Conservation (phyloP, 2,888 invertebrate genomes). For the Drosophila siamana region DNA sequence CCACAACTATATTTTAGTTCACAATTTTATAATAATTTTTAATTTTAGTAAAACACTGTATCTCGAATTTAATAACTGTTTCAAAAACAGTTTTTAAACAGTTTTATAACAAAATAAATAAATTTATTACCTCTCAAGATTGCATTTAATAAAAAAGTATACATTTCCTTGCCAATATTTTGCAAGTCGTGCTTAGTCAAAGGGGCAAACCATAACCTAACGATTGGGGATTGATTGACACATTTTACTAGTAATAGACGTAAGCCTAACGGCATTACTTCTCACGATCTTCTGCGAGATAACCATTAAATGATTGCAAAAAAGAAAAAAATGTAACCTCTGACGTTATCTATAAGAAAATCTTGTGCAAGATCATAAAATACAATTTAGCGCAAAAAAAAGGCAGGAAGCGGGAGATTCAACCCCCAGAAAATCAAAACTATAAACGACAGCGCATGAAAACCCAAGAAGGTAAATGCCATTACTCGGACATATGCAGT, state of each 20-base stretch:
- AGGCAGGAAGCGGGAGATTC: slow-evolving; percentile 28
- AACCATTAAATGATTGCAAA: slow-evolving; percentile 67
- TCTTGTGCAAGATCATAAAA: slow-evolving; percentile 56
- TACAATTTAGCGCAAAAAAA: slow-evolving; percentile 67
- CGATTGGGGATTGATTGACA: too few species aligned
- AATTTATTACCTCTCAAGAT: too few species aligned
- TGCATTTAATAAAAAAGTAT: too few species aligned
- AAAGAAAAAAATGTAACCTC: slow-evolving; percentile 22
- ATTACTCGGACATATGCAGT: slow-evolving; percentile 72
- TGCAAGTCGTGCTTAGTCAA: too few species aligned
- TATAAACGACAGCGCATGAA: slow-evolving; percentile 22
- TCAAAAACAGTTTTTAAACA: too few species aligned
- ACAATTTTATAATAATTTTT: too few species aligned
- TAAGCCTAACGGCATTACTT: slow-evolving; percentile 49
- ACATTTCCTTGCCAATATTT: background rate
- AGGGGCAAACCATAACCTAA: too few species aligned
- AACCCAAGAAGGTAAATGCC: slow-evolving; percentile 52
- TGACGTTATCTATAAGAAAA: slow-evolving; percentile 55
- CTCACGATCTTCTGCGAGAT: slow-evolving; percentile 71
- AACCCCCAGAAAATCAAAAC: slow-evolving; percentile 57
- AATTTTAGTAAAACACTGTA: too few species aligned
- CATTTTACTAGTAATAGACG: too few species aligned
- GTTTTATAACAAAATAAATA: too few species aligned
- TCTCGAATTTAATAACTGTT: too few species aligned
- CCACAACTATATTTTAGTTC: too few species aligned